phyloP scores from a whole-genome alignment of 2,888 invertebrate species.

The Rhabditoides inermis region DNA sequence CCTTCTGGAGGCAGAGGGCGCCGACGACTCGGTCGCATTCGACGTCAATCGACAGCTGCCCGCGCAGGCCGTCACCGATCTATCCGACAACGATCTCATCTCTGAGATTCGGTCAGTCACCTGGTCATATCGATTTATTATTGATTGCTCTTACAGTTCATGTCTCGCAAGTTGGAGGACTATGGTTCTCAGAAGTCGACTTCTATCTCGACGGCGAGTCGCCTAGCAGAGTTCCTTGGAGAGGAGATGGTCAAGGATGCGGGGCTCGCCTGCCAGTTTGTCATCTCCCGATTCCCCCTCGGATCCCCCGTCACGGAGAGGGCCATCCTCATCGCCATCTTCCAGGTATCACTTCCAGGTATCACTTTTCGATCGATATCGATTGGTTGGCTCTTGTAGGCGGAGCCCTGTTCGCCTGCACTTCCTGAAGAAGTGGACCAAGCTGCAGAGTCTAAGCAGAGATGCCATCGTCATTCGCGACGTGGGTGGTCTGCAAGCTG shows the following conservation, averaged over 20 bases:
- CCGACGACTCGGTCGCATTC: too few relatives aligned
- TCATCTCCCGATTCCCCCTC: slow-evolving; percentile 87
- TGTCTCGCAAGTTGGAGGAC: slow-evolving; percentile 73
- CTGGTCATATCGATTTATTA: too few relatives aligned
- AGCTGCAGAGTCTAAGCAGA: slow-evolving; percentile 57
- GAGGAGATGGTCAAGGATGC: slow-evolving; percentile 64
- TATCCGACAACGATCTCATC: slow-evolving; percentile 82
- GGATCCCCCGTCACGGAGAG: slow-evolving; percentile 81
- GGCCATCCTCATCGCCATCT: slow-evolving; percentile 86
- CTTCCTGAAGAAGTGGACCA: slow-evolving; percentile 86
- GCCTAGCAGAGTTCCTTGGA: slow-evolving; percentile 70
- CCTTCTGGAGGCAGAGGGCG: too few relatives aligned
- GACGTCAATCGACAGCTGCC: too few relatives aligned
- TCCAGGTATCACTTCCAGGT: slow-evolving; percentile 46
- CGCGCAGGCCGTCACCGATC: too few relatives aligned
- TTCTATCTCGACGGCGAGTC: slow-evolving; percentile 90
- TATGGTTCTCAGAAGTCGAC: slow-evolving; percentile 93
- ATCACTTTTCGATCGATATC: slow-evolving; percentile 51
- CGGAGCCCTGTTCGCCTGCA: slow-evolving; percentile 77
- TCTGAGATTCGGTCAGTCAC: slow-evolving; percentile 70
- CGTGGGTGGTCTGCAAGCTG: slow-evolving; percentile 14
- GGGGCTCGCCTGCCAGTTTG: slow-evolving; percentile 74
- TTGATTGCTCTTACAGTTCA: too few relatives aligned
- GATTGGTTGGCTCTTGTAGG: too few relatives aligned
- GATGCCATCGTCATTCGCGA: slow-evolving; percentile 69